Conservation (phyloP, 2,797 vertebrate genomes). For the Silurus aristotelis region DNA sequence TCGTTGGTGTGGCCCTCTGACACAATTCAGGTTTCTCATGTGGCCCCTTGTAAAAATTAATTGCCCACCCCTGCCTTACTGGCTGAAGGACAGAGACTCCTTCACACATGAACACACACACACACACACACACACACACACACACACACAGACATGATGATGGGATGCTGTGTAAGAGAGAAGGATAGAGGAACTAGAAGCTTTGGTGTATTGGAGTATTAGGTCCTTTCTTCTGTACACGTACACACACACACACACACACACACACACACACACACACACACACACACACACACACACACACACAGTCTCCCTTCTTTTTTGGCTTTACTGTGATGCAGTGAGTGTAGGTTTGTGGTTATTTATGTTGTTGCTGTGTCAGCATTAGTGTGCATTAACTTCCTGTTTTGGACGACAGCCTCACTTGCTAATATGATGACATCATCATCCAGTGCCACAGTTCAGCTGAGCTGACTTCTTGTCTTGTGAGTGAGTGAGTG, state of each 20-base stretch:
- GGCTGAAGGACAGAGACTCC: too few species aligned
- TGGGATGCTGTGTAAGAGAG: neutral
- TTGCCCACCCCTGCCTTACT: too few species aligned
- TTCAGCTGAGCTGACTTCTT: neutral
- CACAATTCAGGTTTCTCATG: too few species aligned
- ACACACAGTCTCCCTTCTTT: neutral
- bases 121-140: neutral
- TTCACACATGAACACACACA: neutral
- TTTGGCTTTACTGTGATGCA: neutral
- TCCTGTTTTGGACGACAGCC: neutral
- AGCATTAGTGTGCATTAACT: constrained; percentile 13
- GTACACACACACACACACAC: neutral
- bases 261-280: neutral
- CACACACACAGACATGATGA: neutral
- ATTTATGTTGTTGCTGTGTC: constrained; percentile 15
- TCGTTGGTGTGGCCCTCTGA: too few species aligned
- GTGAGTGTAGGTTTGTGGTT: neutral
- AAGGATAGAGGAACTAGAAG: neutral
- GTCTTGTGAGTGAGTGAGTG: neutral
- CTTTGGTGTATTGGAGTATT: constrained; percentile 6
- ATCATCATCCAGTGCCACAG: neutral
- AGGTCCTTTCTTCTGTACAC: too few species aligned
- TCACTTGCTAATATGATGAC: constrained; percentile 4
- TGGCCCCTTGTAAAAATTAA: too few species aligned
- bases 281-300: neutral